These are phyloP conservation scores for Ephialtes manifestator DNA, from an alignment of 2,888 invertebrate species.

Conservation along the genomic window DNA sequence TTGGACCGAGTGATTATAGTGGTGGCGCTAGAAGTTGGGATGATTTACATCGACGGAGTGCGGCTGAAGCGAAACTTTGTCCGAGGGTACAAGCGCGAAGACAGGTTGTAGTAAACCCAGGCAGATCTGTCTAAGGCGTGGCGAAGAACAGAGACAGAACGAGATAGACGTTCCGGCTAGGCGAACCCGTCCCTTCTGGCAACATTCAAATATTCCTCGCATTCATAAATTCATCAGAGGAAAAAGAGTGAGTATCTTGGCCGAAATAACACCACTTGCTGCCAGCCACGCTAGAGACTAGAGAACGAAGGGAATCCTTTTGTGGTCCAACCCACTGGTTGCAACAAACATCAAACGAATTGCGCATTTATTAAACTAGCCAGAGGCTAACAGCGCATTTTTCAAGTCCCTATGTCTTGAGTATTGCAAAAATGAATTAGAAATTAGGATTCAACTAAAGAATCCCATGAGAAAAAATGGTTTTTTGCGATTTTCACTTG, in stretches of 20 bases:
- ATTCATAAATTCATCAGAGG: constrained; percentile 85
- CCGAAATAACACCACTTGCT: constrained; percentile 77
- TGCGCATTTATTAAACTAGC: constrained; percentile 5
- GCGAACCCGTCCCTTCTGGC: constrained; percentile 84
- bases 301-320: constrained; percentile 3
- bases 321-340: constrained; percentile 8
- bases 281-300: constrained; percentile 3
- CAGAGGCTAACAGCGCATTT: neutral
- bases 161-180: constrained; percentile 76
- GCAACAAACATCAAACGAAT: constrained; percentile 8
- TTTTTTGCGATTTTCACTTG: no score
- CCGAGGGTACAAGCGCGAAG: constrained; percentile 37
- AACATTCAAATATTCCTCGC: constrained; percentile 85
- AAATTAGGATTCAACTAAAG: neutral
- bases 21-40: constrained; percentile 83
- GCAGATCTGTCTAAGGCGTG: constrained; percentile 47
- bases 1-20: constrained; percentile 83
- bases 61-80: constrained; percentile 49
- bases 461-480: no score
- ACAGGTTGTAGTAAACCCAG: constrained; percentile 54
- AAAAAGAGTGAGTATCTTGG: constrained; percentile 68
- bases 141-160: constrained; percentile 46
- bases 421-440: neutral
- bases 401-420: no score
- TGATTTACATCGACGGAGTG: constrained; percentile 83